Conservation (phyloP, 2,888 invertebrate genomes). For the Mythimna vitellina region DNA sequence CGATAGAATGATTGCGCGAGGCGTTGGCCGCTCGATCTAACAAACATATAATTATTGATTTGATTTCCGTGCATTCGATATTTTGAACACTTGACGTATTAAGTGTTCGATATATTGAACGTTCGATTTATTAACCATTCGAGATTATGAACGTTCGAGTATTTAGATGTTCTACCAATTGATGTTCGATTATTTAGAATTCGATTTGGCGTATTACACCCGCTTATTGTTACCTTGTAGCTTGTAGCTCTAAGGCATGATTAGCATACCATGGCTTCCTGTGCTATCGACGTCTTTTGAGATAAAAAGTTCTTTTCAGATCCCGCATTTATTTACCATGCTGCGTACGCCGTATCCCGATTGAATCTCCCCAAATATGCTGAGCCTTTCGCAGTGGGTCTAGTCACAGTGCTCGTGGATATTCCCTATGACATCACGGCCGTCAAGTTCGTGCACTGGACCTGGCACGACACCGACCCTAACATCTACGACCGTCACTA, state of each 20-base stretch:
- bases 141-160: too few relatives aligned
- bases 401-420: constrained; percentile 93
- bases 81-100: too few relatives aligned
- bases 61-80: too few relatives aligned
- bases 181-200: too few relatives aligned
- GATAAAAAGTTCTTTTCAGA: constrained; percentile 78
- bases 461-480: constrained; percentile 95
- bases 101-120: too few relatives aligned
- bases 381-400: constrained; percentile 92
- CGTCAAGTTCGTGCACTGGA: constrained; percentile 95
- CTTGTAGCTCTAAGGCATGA: neutral
- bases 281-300: neutral
- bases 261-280: neutral
- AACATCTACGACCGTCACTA: constrained; percentile 94
- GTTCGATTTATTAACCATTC: too few relatives aligned
- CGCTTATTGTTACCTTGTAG: neutral
- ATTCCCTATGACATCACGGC: constrained; percentile 95
- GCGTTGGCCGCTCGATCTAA: too few relatives aligned
- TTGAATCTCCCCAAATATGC: constrained; percentile 90
- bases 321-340: constrained; percentile 91
- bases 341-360: constrained; percentile 90
- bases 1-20: too few relatives aligned
- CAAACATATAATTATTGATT: too few relatives aligned
- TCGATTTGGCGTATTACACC: too few relatives aligned
- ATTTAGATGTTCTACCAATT: too few relatives aligned